Percentiles rank a stretch among this genome's conserved stretches.
Conservation (phyloP, 2,113 vertebrate genomes). For the Syrrhaptes paradoxus region DNA sequence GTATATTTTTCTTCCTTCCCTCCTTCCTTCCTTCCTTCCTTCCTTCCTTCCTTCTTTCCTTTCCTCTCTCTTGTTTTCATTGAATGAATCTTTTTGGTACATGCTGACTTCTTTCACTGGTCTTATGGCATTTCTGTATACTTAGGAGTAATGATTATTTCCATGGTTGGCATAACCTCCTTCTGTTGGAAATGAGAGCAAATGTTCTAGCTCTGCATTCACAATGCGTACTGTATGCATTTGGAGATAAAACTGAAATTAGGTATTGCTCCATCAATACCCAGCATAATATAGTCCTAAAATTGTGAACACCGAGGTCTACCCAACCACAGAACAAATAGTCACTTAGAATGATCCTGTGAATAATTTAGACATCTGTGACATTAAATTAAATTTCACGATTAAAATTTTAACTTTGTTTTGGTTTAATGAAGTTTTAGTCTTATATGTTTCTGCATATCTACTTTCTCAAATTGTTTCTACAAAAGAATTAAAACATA, state of each 20-base stretch:
- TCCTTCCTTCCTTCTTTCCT: no score
- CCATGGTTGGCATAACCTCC: fast-evolving
- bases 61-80: background rate
- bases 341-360: background rate
- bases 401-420: background rate
- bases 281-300: background rate
- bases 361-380: background rate
- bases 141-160: background rate
- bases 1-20: background rate
- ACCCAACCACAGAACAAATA: background rate
- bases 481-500: background rate
- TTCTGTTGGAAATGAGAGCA: background rate
- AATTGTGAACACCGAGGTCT: background rate
- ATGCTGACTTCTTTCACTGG: background rate
- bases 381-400: background rate
- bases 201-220: background rate
- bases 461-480: background rate
- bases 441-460: background rate
- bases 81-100: background rate
- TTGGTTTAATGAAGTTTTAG: background rate
- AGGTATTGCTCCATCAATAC: background rate
- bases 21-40: no score
- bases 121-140: background rate
- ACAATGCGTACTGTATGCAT: background rate
- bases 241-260: background rate